These are phyloP conservation scores for Platyscapa corneri DNA, from an alignment of 1,140 invertebrate species.

Conservation along the genomic window DNA sequence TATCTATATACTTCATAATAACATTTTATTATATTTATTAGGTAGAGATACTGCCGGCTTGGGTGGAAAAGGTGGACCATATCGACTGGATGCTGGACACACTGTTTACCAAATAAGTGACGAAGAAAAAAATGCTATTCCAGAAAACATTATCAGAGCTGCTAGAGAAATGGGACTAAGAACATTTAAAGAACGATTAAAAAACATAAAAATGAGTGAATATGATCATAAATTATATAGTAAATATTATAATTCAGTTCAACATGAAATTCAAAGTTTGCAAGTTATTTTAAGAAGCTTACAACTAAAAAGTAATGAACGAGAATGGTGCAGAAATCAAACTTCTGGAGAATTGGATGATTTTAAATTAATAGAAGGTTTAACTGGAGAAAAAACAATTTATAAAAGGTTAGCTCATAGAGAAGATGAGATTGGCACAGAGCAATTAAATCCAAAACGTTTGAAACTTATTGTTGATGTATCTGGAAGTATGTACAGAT, in stretches of 20 bases:
- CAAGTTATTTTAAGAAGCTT: constrained; percentile 81
- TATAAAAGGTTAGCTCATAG: constrained; percentile 89
- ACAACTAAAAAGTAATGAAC: constrained; percentile 94
- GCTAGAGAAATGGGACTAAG: constrained; percentile 94
- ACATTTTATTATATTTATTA: constrained; percentile 56
- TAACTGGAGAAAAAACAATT: constrained; percentile 94
- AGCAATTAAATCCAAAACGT: constrained; percentile 90
- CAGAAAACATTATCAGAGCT: constrained; percentile 90
- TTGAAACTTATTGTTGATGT: constrained; percentile 94
- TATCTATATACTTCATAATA: too few species aligned
- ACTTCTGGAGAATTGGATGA: constrained; percentile 97
- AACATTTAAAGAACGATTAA: constrained; percentile 90
- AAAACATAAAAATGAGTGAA: constrained; percentile 96
- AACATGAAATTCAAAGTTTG: constrained; percentile 82
- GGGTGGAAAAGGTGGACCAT: constrained; percentile 94
- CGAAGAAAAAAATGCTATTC: constrained; percentile 91
- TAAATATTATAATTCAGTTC: constrained; percentile 86
- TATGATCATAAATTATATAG: constrained; percentile 93
- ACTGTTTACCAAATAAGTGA: constrained; percentile 91
- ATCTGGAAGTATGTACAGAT: constrained; percentile 96
- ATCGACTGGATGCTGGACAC: constrained; percentile 93
- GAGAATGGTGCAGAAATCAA: constrained; percentile 94
- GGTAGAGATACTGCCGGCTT: constrained; percentile 92
- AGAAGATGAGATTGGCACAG: constrained; percentile 88
- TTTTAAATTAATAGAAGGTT: constrained; percentile 94